Conservation (phyloP, 2,888 invertebrate species). For the Phortica magna region DNA sequence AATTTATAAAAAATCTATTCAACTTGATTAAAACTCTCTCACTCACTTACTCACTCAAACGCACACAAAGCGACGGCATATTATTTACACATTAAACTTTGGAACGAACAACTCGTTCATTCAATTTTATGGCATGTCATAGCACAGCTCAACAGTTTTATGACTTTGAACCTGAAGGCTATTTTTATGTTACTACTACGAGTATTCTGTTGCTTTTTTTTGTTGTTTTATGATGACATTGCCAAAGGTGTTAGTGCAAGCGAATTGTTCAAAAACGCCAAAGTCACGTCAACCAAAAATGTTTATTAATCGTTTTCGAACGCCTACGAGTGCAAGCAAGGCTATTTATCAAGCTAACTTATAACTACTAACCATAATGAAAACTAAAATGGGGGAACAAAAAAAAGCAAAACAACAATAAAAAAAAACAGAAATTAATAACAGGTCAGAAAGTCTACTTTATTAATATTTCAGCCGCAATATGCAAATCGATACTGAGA, state of each 20-base stretch:
- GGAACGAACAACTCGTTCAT: background rate
- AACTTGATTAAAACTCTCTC: conserved; percentile 15
- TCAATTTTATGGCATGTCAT: background rate
- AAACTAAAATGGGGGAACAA: background rate
- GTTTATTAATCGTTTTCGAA: conserved; percentile 21
- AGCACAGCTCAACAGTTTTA: background rate
- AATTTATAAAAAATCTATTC: conserved; percentile 22
- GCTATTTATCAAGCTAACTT: conserved; percentile 10
- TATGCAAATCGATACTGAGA: too few species aligned
- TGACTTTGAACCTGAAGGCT: conserved; percentile 1
- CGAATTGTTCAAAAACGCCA: background rate
- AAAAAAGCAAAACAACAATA: too few species aligned
- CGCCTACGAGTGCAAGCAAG: background rate
- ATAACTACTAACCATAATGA: background rate
- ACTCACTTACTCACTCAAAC: background rate
- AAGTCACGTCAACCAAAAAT: background rate
- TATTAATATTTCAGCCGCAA: too few species aligned
- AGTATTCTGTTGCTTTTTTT: background rate
- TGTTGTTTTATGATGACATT: background rate
- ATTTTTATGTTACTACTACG: background rate
- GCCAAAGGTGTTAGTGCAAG: background rate
- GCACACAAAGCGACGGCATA: background rate
- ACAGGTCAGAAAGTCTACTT: too few species aligned
- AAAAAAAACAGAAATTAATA: too few species aligned
- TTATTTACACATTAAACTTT: background rate